A percentile compares a stretch with the other conserved stretches of the same genome.
phyloP scores from a whole-genome alignment of 2,797 vertebrate genomes.

The Channa striata region DNA sequence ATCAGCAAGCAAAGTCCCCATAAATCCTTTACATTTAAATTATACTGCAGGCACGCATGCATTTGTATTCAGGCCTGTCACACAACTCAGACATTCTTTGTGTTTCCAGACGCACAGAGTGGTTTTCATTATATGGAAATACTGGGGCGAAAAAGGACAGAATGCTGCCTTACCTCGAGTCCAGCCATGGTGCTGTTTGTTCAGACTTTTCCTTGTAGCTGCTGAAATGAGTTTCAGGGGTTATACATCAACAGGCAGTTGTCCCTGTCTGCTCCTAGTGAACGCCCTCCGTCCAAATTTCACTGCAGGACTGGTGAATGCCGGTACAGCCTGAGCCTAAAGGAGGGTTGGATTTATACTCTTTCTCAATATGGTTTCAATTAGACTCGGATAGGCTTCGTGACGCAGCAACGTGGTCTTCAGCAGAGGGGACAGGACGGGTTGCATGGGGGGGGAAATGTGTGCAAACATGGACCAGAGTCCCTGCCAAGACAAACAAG shows the following conservation, averaged over 20 bases:
- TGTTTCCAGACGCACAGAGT: not conserved
- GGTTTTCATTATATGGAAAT: not conserved
- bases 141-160: not conserved
- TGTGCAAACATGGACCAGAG: conserved; percentile 57
- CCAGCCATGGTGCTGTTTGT: conserved; percentile 72
- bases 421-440: conserved; percentile 27
- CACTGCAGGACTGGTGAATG: conserved; percentile 27
- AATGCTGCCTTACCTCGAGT: conserved; percentile 79
- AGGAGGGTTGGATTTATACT: conserved; percentile 74
- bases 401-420: conserved; percentile 72
- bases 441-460: conserved; percentile 36
- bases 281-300: conserved; percentile 27
- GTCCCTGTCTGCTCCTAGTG: not conserved
- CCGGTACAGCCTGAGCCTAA: conserved; percentile 28
- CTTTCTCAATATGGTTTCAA: conserved; percentile 87
- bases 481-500: conserved; percentile 57
- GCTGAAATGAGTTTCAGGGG: conserved; percentile 15
- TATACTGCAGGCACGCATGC: not conserved
- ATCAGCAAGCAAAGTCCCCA: fast-evolving
- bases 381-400: conserved; percentile 74
- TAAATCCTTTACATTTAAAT: no score
- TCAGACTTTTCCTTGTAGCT: conserved; percentile 11
- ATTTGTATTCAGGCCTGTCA: not conserved
- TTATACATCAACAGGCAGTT: conserved; percentile 37
- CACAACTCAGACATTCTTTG: not conserved